Percentiles rank a stretch among this genome's conserved stretches.
Evolutionary conservation across 2,888 invertebrate species (phyloP).

Genomic region (Lithophane socia): DNA sequence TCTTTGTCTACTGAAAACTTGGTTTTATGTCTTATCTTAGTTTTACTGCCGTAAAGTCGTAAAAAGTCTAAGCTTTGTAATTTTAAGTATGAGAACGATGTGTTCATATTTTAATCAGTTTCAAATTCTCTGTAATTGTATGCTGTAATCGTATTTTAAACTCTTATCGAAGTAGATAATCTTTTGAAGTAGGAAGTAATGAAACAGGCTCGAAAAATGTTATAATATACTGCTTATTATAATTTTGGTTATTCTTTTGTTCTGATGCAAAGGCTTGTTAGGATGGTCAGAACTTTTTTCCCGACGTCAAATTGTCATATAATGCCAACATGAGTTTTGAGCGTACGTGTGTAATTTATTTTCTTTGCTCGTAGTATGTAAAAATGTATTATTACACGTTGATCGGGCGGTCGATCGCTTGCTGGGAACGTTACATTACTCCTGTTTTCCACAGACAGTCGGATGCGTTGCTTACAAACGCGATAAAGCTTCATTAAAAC

Average conservation of each 20-base stretch:
- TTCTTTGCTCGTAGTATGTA: slow-evolving; percentile 73
- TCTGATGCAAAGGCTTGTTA: slow-evolving; percentile 48
- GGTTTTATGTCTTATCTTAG: slow-evolving; percentile 28
- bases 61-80: slow-evolving; percentile 37
- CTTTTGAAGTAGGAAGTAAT: slow-evolving; percentile 52
- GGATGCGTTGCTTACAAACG: slow-evolving; percentile 29
- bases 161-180: slow-evolving; percentile 51
- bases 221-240: slow-evolving; percentile 35
- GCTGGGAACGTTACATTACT: slow-evolving; percentile 73
- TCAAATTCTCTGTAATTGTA: slow-evolving; percentile 54
- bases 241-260: slow-evolving; percentile 52
- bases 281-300: slow-evolving; percentile 48
- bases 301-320: slow-evolving; percentile 66
- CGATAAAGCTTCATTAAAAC: neutral
- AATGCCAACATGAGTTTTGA: slow-evolving; percentile 66
- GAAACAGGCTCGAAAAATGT: slow-evolving; percentile 36
- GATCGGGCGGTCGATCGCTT: slow-evolving; percentile 74
- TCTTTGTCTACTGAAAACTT: slow-evolving; percentile 46
- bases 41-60: slow-evolving; percentile 36
- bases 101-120: slow-evolving; percentile 47
- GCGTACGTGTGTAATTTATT: slow-evolving; percentile 70
- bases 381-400: slow-evolving; percentile 80
- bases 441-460: slow-evolving; percentile 59
- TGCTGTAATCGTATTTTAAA: slow-evolving; percentile 46
- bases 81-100: slow-evolving; percentile 47